Conservation (phyloP, 2,888 invertebrate species). For the Meghimatium bilineatum region DNA sequence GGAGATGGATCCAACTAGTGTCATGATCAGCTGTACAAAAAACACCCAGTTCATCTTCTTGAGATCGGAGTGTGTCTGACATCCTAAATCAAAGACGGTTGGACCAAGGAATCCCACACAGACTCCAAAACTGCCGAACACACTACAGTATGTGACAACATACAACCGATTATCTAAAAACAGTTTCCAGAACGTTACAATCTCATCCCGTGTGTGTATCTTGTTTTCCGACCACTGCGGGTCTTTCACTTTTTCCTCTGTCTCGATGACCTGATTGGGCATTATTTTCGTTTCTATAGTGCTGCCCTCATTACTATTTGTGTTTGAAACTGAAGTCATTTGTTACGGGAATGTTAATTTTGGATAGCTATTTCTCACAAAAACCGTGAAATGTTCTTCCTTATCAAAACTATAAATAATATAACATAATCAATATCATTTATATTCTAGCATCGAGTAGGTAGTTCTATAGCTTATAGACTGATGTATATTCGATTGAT, state of each 20-base stretch:
- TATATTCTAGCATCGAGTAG: too few species aligned
- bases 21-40: constrained; percentile 78
- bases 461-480: too few species aligned
- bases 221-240: constrained; percentile 46
- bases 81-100: constrained; percentile 78
- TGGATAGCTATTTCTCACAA: too few species aligned
- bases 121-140: constrained; percentile 79
- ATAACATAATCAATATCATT: too few species aligned
- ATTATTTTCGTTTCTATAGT: neutral
- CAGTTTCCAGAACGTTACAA: constrained; percentile 71
- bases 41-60: constrained; percentile 78
- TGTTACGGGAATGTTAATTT: neutral
- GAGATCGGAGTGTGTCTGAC: constrained; percentile 77
- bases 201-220: constrained; percentile 50
- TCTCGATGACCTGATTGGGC: neutral
- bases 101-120: constrained; percentile 79
- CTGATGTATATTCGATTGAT: too few species aligned
- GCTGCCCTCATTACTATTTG: neutral
- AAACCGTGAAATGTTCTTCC: too few species aligned
- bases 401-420: too few species aligned
- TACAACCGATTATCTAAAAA: constrained; percentile 76
- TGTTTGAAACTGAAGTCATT: neutral
- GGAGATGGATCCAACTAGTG: constrained; percentile 78
- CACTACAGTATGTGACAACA: constrained; percentile 77
- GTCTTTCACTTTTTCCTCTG: constrained; percentile 25